Evolutionary conservation across 1,140 invertebrate genomes (phyloP).

Genomic region (Adoxophyes honmai): DNA sequence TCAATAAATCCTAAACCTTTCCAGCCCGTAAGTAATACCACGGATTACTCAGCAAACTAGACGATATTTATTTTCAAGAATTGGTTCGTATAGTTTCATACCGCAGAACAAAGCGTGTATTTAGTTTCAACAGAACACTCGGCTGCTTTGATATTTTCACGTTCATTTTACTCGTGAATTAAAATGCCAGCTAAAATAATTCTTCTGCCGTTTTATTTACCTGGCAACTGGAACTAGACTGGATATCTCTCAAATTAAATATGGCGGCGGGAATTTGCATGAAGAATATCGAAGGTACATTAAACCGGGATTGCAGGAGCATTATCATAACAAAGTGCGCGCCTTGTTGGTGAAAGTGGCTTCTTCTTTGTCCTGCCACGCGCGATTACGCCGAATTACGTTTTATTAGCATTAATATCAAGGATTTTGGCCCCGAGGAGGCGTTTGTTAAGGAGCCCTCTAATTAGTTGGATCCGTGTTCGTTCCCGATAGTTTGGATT

Average conservation of each 20-base stretch:
- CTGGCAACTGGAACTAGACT: conserved; percentile 12
- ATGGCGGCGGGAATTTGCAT: conserved; percentile 20
- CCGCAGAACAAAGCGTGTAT: not conserved
- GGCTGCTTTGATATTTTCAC: not conserved
- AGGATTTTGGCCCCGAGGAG: conserved; percentile 11
- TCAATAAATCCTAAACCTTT: too few species aligned
- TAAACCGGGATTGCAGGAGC: conserved; percentile 10
- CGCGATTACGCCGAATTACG: conserved; percentile 20
- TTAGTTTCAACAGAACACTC: not conserved
- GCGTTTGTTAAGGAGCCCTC: not conserved
- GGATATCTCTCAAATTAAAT: conserved; percentile 20
- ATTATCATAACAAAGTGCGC: conserved; percentile 19
- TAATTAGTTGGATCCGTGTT: conserved; percentile 1
- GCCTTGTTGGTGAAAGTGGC: conserved; percentile 16
- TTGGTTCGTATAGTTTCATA: not conserved
- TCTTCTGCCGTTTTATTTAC: conserved; percentile 10
- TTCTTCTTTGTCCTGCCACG: conserved; percentile 15
- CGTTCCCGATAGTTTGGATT: conserved; percentile 12
- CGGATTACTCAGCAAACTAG: too few species aligned
- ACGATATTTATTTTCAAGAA: too few species aligned
- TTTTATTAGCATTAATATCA: conserved; percentile 22
- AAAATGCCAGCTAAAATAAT: conserved; percentile 7
- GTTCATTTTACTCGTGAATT: conserved; percentile 5
- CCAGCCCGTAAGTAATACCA: too few species aligned
- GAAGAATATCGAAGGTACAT: conserved; percentile 20